These are phyloP conservation scores for Cuculus canorus DNA, from an alignment of 2,797 vertebrate species.

Conservation along the genomic window DNA sequence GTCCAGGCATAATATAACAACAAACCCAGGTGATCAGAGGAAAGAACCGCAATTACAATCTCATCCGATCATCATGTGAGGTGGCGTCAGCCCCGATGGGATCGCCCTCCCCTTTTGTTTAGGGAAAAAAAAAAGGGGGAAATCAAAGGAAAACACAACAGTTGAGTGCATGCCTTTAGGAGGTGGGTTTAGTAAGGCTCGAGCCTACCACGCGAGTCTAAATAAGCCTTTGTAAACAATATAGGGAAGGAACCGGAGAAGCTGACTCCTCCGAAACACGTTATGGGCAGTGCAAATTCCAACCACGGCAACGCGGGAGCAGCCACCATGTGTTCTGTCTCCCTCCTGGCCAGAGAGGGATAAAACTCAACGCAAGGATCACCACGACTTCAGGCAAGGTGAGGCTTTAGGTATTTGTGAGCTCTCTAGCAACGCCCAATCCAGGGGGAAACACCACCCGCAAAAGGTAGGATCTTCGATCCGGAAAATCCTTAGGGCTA, in stretches of 20 bases:
- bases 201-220: background rate
- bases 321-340: background rate
- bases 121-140: background rate
- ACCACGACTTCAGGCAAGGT: background rate
- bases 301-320: accelerated
- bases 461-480: accelerated
- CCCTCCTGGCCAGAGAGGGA: too few relatives aligned
- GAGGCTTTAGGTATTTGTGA: background rate
- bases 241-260: background rate
- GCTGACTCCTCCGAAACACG: background rate
- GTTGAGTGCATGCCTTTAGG: accelerated
- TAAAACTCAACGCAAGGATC: background rate
- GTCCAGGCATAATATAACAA: constrained; percentile 5
- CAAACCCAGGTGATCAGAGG: background rate
- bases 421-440: too few relatives aligned
- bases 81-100: accelerated
- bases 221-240: background rate
- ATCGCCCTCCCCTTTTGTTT: background rate
- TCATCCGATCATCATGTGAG: background rate
- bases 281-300: accelerated
- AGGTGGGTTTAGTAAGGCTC: background rate
- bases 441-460: accelerated
- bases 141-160: accelerated
- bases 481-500: accelerated
- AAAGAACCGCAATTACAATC: background rate